These are phyloP conservation scores for Stomatorhinus ivindoensis DNA, from an alignment of 2,113 vertebrate species.

Conservation along the genomic window DNA sequence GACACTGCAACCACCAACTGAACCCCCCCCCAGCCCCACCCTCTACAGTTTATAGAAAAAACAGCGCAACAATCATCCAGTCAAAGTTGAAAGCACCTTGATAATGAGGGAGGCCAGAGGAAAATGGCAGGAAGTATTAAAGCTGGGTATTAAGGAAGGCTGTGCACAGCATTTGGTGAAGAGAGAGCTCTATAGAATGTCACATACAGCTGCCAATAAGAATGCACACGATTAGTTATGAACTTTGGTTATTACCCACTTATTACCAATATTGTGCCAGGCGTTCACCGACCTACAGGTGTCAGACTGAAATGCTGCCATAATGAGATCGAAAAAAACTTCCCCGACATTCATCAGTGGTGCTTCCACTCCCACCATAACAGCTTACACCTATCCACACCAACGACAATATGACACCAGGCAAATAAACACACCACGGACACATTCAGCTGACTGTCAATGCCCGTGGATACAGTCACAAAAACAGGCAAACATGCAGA, in stretches of 20 bases:
- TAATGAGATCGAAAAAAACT: background rate
- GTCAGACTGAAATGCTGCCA: background rate
- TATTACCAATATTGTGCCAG: background rate
- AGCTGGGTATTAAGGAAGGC: background rate
- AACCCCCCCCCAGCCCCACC: background rate
- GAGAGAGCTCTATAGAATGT: background rate
- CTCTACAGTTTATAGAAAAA: background rate
- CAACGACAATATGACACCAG: background rate
- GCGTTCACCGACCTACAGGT: background rate
- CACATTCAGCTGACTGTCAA: background rate
- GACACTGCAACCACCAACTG: background rate
- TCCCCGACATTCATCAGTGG: background rate
- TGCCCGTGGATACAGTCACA: background rate
- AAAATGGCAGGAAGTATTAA: background rate
- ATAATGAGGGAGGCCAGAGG: background rate
- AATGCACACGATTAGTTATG: background rate
- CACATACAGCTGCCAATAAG: background rate
- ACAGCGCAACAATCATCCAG: background rate
- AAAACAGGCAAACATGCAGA: background rate
- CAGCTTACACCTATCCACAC: background rate
- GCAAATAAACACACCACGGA: background rate
- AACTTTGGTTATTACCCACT: background rate
- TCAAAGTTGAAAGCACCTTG: background rate
- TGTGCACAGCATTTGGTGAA: background rate
- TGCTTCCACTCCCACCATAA: background rate